Base-by-base conservation (phyloP, 92 coral and sea anemone species). In the Zoanthus solanderi region DNA sequence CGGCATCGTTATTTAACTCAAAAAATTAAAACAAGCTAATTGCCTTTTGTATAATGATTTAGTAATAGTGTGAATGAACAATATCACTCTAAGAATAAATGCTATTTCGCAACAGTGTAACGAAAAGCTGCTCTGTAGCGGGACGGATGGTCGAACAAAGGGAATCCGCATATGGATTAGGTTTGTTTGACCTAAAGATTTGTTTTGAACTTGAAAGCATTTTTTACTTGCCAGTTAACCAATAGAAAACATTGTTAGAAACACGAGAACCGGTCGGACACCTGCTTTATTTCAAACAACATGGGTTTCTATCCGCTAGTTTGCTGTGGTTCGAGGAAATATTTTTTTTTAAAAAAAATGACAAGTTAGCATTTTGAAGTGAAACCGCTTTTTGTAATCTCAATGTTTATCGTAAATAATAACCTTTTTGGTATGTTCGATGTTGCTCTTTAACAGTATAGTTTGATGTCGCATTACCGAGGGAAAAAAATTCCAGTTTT, bases 281-380 rank as follows among this genome's bases (percentile, higher is more conserved):
- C 97, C 97, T 92, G 97, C 91, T 71, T 75, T 69, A 72, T 14
- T 29, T 56, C 5, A 66, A 90, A 54, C 84, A 88, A 78, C 92
- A 58, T 9, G 6, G 42, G 65, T 61, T 88, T 82, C 87, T 76
- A 94, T 94, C 92, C 91, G 97, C 56, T 50, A 11, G 15, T 5
- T 42, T 31, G n/a, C 75, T 29, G 18, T 8, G 60, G 9, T 54
- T 61, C 42, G 53, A 44, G 73, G 57, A 79, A 63, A 37, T 37
- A 37, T 37, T 79, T 34, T 18, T 18, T 79, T 48, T 30, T 18
- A 75, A 16, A 15, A 45, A 45, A 81, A 48, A 42, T 79, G 57
- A 79, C 84, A 58, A 34, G 29, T 56, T 58, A 9, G 45, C 58
- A 37, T 57, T 80, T 56, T 60, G 42, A 47, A 44, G 11, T n/a